These are phyloP conservation scores for Rotaria magnacalcarata DNA, from an alignment of 2,888 invertebrate genomes.

Conservation along the genomic window DNA sequence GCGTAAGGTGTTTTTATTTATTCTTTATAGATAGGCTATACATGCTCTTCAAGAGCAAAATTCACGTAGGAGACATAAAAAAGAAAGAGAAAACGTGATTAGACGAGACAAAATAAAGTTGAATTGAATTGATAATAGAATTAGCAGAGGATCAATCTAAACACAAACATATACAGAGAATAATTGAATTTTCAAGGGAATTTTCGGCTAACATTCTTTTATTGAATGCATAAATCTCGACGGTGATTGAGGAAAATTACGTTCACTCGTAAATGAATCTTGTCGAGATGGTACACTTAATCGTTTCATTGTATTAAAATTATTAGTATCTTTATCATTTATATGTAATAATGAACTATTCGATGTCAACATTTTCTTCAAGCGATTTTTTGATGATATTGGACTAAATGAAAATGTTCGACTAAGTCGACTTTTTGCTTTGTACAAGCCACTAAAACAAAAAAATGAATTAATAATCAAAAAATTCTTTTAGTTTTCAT, in stretches of 20 bases:
- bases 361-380: neutral
- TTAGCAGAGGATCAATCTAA: neutral
- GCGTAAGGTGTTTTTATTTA: neutral
- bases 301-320: slow-evolving; percentile 35
- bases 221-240: slow-evolving; percentile 22
- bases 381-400: slow-evolving; percentile 32
- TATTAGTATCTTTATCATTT: neutral
- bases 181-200: too few species aligned
- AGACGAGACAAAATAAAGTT: neutral
- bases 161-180: neutral
- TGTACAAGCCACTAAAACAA: neutral
- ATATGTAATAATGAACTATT: slow-evolving; percentile 2
- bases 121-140: neutral
- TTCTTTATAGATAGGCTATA: neutral
- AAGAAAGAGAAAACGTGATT: neutral
- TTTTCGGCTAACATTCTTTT: neutral
- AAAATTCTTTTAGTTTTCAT: too few species aligned
- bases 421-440: slow-evolving; percentile 25
- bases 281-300: slow-evolving; percentile 34
- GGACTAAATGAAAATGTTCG: slow-evolving; percentile 32
- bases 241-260: slow-evolving; percentile 16
- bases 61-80: neutral
- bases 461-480: neutral
- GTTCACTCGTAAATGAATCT: slow-evolving; percentile 28
- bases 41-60: neutral